Base-by-base conservation (phyloP, 2,888 invertebrate species). In the Odontocerum albicorne region DNA sequence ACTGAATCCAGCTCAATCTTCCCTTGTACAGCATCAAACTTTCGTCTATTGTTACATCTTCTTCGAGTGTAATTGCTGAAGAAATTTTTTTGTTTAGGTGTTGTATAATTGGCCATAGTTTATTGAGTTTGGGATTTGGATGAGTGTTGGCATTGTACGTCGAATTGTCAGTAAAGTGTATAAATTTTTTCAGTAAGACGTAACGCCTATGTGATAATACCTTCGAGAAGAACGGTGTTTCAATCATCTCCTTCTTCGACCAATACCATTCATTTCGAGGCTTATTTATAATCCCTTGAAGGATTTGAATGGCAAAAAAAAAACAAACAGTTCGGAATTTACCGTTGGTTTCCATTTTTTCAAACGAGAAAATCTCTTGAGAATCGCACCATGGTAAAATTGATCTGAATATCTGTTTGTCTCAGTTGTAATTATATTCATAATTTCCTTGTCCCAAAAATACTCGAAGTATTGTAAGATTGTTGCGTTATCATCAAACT, bases 11-110 rank as follows among this genome's bases (percentile, higher is more conserved):
- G 10, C 63, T 61, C 16, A 67, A 45, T 21, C 64, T 44, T 17
- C 65, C 64, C 62, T 66, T 66, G 38, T 60, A 66, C 50, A 65
- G 50, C 32, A 66, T 44, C 20, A 66, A 49, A 60, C 65, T 66
- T 52, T 65, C 64, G 57, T 65, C 64, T 15, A 65, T 62, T 2
- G 57, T 62, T 12, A 64, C 52, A 40, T 65, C 57, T 59, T 49
- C 27, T 42, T 64, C 61, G 10, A 60, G 59, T 21, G 49, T 60
- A 39, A 51, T 53, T 4, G 32, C 45, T 36, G 36, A n/a, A 39
- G 55, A 43, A 46, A 63, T 61, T 20, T 58, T 60, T 27, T 55
- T 56, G 33, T 57, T 22, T 10, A 63, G 46, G 20, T 59, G 39
- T 17, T 53, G 7, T 21, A 44, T 56, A 40, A 63, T 45, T 22